Percentiles rank a stretch among this genome's conserved stretches.
phyloP scores from a whole-genome alignment of 2,888 invertebrate species.

The Amblyjoppa proteus region DNA sequence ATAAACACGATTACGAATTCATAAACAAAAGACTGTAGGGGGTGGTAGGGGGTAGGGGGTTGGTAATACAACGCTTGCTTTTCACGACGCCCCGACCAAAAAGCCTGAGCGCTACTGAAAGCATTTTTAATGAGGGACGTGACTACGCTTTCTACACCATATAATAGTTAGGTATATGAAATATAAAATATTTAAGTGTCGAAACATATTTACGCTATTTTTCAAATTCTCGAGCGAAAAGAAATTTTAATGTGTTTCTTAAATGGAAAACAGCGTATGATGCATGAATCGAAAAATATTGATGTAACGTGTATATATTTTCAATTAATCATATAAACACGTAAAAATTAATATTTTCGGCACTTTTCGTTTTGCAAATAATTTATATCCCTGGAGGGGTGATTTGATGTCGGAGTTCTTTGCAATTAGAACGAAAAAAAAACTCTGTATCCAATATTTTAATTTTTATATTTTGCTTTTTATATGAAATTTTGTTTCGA shows the following conservation, averaged over 20 bases:
- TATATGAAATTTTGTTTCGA: background rate
- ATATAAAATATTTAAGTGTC: slow-evolving; percentile 13
- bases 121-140: slow-evolving; percentile 79
- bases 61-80: slow-evolving; percentile 11
- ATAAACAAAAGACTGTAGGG: slow-evolving; percentile 50
- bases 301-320: background rate
- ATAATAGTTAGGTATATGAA: slow-evolving; percentile 41
- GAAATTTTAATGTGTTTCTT: background rate
- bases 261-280: background rate
- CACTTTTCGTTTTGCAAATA: background rate
- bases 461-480: background rate
- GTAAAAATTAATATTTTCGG: background rate
- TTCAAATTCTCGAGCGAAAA: background rate
- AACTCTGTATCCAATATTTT: background rate
- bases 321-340: background rate
- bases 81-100: slow-evolving; percentile 45
- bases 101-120: slow-evolving; percentile 63
- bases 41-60: background rate
- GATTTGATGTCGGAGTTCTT: background rate
- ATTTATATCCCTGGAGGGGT: background rate
- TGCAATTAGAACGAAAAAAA: background rate
- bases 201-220: background rate
- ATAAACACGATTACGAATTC: slow-evolving; percentile 57
- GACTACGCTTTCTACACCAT: slow-evolving; percentile 73
- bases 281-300: background rate